Conservation (phyloP, 2,888 invertebrate genomes). For the Schizotus pectinicornis region DNA sequence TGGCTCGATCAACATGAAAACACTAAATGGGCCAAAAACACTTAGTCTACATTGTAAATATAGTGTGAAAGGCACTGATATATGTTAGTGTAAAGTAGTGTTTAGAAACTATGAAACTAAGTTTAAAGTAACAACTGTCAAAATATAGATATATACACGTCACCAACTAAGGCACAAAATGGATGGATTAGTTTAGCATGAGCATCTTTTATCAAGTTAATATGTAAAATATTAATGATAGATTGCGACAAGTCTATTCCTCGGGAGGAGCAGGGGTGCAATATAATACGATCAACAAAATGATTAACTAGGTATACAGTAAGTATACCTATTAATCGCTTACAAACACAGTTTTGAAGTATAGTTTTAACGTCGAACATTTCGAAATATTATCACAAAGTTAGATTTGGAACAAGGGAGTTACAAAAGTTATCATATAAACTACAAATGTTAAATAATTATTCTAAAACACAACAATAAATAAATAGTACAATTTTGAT, state of each 20-base stretch:
- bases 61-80: slow-evolving; percentile 46
- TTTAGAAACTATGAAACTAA: slow-evolving; percentile 37
- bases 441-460: slow-evolving; percentile 36
- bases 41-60: slow-evolving; percentile 22
- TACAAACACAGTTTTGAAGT: slow-evolving; percentile 29
- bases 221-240: slow-evolving; percentile 40
- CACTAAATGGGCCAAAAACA: slow-evolving; percentile 8
- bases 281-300: slow-evolving; percentile 33
- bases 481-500: slow-evolving; percentile 39
- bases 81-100: slow-evolving; percentile 44
- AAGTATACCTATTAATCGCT: slow-evolving; percentile 29
- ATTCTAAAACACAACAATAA: slow-evolving; percentile 42
- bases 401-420: slow-evolving; percentile 30
- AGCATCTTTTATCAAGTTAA: slow-evolving; percentile 51
- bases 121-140: slow-evolving; percentile 45
- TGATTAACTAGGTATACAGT: slow-evolving; percentile 32
- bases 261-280: slow-evolving; percentile 41
- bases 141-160: slow-evolving; percentile 41
- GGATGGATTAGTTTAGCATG: slow-evolving; percentile 58
- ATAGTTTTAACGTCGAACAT: slow-evolving; percentile 10
- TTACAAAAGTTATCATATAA: slow-evolving; percentile 33
- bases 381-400: slow-evolving; percentile 26
- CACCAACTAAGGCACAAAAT: slow-evolving; percentile 56
- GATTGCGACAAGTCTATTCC: slow-evolving; percentile 32
- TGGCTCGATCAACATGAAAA: slow-evolving; percentile 9